These are phyloP conservation scores for Mesorhabditis sp. DNA, from an alignment of 2,888 invertebrate species.

Conservation along the genomic window DNA sequence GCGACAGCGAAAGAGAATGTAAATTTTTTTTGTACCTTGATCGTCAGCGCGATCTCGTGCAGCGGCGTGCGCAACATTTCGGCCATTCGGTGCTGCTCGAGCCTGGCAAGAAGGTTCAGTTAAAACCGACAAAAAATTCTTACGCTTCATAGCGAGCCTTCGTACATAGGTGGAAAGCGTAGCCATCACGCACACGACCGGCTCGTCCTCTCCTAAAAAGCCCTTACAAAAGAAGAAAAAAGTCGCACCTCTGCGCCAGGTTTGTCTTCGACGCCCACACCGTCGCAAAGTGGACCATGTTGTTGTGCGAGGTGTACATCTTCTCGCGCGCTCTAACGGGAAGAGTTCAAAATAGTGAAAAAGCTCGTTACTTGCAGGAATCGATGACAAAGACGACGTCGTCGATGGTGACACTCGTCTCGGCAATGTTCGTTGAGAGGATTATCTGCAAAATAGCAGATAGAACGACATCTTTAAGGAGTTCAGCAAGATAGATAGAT, in stretches of 20 bases:
- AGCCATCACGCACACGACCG: slow-evolving; percentile 87
- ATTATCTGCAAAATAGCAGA: slow-evolving; percentile 73
- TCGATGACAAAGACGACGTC: slow-evolving; percentile 97
- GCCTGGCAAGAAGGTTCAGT: slow-evolving; percentile 40
- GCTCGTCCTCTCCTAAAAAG: slow-evolving; percentile 75
- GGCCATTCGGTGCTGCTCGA: slow-evolving; percentile 79
- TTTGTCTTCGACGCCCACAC: slow-evolving; percentile 78
- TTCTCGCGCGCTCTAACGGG: slow-evolving; percentile 79
- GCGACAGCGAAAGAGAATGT: too few relatives aligned
- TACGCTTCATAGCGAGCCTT: slow-evolving; percentile 60
- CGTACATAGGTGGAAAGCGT: slow-evolving; percentile 85
- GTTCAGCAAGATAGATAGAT: too few relatives aligned
- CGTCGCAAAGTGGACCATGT: slow-evolving; percentile 96
- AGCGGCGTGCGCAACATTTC: slow-evolving; percentile 96
- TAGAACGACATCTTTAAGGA: neutral
- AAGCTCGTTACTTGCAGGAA: slow-evolving; percentile 74
- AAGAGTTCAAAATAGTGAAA: too few relatives aligned
- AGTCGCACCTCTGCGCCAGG: slow-evolving; percentile 76
- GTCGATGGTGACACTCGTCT: slow-evolving; percentile 95
- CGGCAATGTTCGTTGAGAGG: slow-evolving; percentile 93
- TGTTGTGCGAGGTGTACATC: slow-evolving; percentile 93
- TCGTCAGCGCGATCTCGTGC: slow-evolving; percentile 86
- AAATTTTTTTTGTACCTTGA: slow-evolving; percentile 64
- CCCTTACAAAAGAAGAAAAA: neutral
- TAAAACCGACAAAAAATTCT: slow-evolving; percentile 10